A percentile compares a stretch with the other conserved stretches of the same genome.
phyloP scores from a whole-genome alignment of 2,888 invertebrate genomes.

The Drosophila affinis region DNA sequence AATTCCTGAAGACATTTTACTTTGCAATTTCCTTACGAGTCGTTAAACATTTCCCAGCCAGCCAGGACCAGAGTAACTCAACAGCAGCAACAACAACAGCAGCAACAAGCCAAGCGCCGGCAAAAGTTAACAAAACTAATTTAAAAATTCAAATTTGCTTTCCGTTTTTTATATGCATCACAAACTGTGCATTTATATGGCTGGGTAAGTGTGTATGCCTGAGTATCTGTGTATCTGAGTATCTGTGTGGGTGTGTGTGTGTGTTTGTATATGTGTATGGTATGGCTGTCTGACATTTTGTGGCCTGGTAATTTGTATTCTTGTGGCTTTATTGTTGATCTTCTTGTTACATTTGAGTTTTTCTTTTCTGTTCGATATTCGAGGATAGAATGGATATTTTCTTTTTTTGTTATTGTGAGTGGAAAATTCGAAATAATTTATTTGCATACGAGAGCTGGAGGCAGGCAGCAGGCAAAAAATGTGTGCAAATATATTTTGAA shows the following conservation, averaged over 20 bases:
- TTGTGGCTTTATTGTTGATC: conserved; percentile 79
- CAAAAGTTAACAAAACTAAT: conserved; percentile 84
- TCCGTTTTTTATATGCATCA: conserved; percentile 74
- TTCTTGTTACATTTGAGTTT: conserved; percentile 57
- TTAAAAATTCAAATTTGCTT: conserved; percentile 84
- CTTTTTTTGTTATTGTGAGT: conserved; percentile 23
- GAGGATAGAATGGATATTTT: not conserved
- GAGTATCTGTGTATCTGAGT: conserved; percentile 16
- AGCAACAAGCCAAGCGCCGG: conserved; percentile 49
- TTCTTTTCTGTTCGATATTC: conserved; percentile 8
- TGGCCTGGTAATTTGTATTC: conserved; percentile 81
- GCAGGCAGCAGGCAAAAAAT: not conserved
- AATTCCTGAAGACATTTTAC: conserved; percentile 79
- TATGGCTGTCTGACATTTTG: conserved; percentile 56
- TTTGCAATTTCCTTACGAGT: conserved; percentile 82
- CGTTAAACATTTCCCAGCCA: conserved; percentile 81
- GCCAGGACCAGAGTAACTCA: conserved; percentile 23
- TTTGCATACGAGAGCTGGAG: conserved; percentile 8
- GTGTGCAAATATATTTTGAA: conserved; percentile 17
- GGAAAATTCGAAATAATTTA: conserved; percentile 49
- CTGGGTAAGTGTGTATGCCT: conserved; percentile 31
- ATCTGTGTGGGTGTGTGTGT: not conserved
- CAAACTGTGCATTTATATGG: conserved; percentile 77
- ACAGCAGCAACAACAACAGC: conserved; percentile 16
- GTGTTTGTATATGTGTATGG: conserved; percentile 19